phyloP scores from a whole-genome alignment of 2,888 invertebrate species.

The Caenorhabditis wallacei region DNA sequence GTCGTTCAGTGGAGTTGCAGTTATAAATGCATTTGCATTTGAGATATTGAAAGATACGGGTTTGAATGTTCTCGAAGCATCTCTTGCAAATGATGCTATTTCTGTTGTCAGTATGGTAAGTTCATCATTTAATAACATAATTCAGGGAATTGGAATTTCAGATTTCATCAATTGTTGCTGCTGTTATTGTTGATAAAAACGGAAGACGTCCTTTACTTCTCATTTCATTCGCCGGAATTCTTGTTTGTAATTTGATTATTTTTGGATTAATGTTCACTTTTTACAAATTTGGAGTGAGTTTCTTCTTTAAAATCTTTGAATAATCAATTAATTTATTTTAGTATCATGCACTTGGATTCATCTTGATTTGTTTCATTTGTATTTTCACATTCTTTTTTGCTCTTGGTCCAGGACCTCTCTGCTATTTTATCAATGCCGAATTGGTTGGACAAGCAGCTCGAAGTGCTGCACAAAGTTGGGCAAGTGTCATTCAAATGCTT shows the following conservation, averaged over 20 bases:
- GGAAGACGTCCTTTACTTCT: constrained; percentile 77
- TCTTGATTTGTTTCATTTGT: constrained; percentile 74
- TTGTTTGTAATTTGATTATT: constrained; percentile 69
- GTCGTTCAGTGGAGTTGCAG: constrained; percentile 79
- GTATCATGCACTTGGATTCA: constrained; percentile 70
- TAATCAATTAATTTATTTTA: constrained; percentile 39
- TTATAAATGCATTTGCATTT: constrained; percentile 79
- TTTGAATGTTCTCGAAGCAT: constrained; percentile 70
- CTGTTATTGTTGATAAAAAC: constrained; percentile 76
- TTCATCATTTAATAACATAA: too few species aligned
- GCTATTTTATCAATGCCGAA: constrained; percentile 79
- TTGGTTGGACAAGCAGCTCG: constrained; percentile 76
- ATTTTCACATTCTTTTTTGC: constrained; percentile 78
- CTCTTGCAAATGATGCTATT: constrained; percentile 77
- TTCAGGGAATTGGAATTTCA: too few species aligned
- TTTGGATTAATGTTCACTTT: constrained; percentile 72
- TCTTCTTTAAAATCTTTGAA: not conserved
- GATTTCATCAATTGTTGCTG: constrained; percentile 71
- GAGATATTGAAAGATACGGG: constrained; percentile 77
- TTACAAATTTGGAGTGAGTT: constrained; percentile 65
- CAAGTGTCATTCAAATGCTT: constrained; percentile 77
- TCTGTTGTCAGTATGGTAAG: constrained; percentile 74
- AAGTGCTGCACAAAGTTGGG: constrained; percentile 79
- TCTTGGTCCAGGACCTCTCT: constrained; percentile 79
- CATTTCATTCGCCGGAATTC: constrained; percentile 67